phyloP scores from a whole-genome alignment of 2,113 vertebrate species.

The Vireo altiloquus region DNA sequence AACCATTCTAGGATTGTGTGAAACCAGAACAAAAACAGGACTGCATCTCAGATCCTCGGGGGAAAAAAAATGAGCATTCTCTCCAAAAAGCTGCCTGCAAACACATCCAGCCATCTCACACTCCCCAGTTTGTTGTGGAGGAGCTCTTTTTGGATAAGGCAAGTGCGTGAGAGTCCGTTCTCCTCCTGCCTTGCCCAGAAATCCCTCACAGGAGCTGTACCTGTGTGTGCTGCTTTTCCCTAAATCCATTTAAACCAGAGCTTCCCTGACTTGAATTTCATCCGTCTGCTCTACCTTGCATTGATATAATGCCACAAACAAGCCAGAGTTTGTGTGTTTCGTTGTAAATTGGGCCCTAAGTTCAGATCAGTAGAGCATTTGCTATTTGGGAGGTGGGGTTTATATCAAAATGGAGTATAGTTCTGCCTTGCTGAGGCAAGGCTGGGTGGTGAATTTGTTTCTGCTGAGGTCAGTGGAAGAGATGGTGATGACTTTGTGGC shows the following conservation, averaged over 20 bases:
- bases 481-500: not conserved
- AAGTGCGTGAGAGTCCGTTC: not conserved
- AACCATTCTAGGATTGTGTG: not conserved
- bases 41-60: not conserved
- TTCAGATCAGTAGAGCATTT: not conserved
- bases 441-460: not conserved
- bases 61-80: not conserved
- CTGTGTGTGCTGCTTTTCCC: not conserved
- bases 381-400: not conserved
- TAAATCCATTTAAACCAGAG: not conserved
- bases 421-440: not conserved
- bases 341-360: not conserved
- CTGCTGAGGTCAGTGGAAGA: not conserved
- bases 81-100: not conserved
- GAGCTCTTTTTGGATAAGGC: not conserved
- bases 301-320: not conserved
- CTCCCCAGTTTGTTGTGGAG: not conserved
- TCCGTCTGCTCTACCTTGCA: not conserved
- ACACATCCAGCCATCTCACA: not conserved
- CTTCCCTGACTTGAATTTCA: not conserved
- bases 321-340: not conserved
- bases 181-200: not conserved
- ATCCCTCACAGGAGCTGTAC: not conserved
- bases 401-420: not conserved
- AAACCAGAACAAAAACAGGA: not conserved